Evolutionary conservation across 2,113 vertebrate species (phyloP).

Genomic region (Aspidoscelis tigris): DNA sequence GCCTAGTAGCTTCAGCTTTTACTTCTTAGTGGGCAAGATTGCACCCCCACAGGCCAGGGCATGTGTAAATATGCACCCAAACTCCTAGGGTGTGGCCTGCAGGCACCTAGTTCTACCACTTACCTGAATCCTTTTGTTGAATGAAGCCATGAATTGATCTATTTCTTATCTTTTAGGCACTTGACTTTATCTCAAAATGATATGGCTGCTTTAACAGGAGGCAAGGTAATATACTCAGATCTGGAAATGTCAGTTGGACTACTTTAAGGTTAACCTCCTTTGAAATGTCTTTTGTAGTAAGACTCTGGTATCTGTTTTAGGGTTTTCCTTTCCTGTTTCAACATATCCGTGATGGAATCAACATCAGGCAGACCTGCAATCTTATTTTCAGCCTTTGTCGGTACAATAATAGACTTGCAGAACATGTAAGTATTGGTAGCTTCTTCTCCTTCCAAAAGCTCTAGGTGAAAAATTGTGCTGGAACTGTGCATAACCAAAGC

Average conservation of each 20-base stretch:
- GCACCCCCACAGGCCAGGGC: too few species aligned
- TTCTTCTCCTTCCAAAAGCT: neutral
- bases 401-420: conserved; percentile 97
- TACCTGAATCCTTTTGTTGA: neutral
- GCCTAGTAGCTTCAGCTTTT: too few species aligned
- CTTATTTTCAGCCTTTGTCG: conserved; percentile 99
- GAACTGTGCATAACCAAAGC: conserved; percentile 28
- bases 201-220: conserved; percentile 97
- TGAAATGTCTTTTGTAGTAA: conserved; percentile 22
- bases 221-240: conserved; percentile 81
- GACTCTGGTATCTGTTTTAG: conserved; percentile 68
- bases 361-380: conserved; percentile 98
- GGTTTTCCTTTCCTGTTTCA: conserved; percentile 99
- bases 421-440: conserved; percentile 84
- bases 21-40: too few species aligned
- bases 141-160: conserved; percentile 40
- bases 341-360: conserved; percentile 98
- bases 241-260: neutral
- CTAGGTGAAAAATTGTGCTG: neutral
- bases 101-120: too few species aligned
- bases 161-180: conserved; percentile 80
- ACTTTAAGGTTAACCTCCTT: neutral
- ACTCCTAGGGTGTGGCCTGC: too few species aligned
- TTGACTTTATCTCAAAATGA: conserved; percentile 98
- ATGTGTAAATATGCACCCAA: too few species aligned